Base-by-base conservation (phyloP, 1,140 invertebrate genomes). In the Drosophila parabipectinata region DNA sequence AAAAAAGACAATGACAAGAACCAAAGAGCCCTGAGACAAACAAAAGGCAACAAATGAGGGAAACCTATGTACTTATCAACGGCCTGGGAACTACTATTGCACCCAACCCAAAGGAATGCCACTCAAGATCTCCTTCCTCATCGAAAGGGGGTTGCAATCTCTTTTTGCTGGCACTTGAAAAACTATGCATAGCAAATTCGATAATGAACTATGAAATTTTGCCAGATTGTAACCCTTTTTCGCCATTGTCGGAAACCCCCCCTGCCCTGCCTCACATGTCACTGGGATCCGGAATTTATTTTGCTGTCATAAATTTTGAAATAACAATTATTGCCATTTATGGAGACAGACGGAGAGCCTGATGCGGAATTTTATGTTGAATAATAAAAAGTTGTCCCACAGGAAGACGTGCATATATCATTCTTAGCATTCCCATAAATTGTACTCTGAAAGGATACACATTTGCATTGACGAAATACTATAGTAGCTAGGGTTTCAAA, bases 271-370 rank as follows among this genome's bases (percentile, higher is more conserved):
- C 56, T 52, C 62, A 61, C 37, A 56, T 62, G 59, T 87, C 73
- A 75, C 82, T 63, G 52, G 12, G 28, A 47, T 21, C 60, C 48
- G 47, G 60, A 77, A 84, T 85, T 81, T 81, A 84, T 84, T 80
- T 72, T 76, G 83, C 75, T 87, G 83, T 83, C 83, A 87, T 87
- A 87, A 88, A 87, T 88, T 83, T 87, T 87, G 78, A 87, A 88
- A 87, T 87, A 89, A 89, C 79, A 87, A 87, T 88, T 87, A 87
- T 83, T 73, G 67, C 60, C 72, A 77, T 76, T 89, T 87, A 79
- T 44, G 34, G 34, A 57, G 61, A 48, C 61, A 56, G 1, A 26
- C 52, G 50, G 24, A 53, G 57, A 24, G 48, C 48, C 41, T 51
- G 21, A n/a, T 24, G 44, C 9, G 45, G 45, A 41, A 57, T 69